A percentile compares a stretch with the other conserved stretches of the same genome.
These are phyloP conservation scores for Aurelia sp. DNA, from an alignment of 30 jellyfish, hydroid and myxozoan genomes.

Conservation along the genomic window DNA sequence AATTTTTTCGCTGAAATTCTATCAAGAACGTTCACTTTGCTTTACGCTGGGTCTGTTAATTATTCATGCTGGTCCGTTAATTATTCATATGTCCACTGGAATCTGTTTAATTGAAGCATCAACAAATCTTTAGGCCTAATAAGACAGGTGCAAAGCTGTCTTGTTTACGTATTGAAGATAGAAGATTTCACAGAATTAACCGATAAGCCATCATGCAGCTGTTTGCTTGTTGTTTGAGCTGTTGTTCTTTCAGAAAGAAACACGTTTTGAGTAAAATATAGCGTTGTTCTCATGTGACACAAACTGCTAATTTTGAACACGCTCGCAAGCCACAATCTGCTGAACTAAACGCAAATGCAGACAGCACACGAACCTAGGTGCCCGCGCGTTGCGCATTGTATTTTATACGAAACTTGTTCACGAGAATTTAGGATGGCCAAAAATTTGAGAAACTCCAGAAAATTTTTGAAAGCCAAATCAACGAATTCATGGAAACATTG, in stretches of 20 bases:
- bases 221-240: not conserved
- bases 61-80: constrained; percentile 17
- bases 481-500: too few relatives aligned
- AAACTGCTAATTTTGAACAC: not conserved
- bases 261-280: not conserved
- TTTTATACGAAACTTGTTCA: too few relatives aligned
- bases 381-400: too few relatives aligned
- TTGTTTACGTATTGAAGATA: constrained; percentile 19
- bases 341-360: too few relatives aligned
- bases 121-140: not conserved
- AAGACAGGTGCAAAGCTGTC: constrained; percentile 38
- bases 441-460: too few relatives aligned
- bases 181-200: not conserved
- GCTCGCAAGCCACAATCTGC: not conserved
- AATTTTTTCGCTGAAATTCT: not conserved
- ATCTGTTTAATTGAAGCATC: constrained; percentile 39
- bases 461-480: too few relatives aligned
- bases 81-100: constrained; percentile 26
- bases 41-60: constrained; percentile 8
- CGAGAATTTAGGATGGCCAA: too few relatives aligned
- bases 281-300: not conserved
- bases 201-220: not conserved
- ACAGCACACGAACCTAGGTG: too few relatives aligned
- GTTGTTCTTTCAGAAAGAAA: not conserved
- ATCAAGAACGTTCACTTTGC: not conserved